These are phyloP conservation scores for Cygnus buccinator DNA, from an alignment of 2,113 vertebrate genomes.

Conservation along the genomic window DNA sequence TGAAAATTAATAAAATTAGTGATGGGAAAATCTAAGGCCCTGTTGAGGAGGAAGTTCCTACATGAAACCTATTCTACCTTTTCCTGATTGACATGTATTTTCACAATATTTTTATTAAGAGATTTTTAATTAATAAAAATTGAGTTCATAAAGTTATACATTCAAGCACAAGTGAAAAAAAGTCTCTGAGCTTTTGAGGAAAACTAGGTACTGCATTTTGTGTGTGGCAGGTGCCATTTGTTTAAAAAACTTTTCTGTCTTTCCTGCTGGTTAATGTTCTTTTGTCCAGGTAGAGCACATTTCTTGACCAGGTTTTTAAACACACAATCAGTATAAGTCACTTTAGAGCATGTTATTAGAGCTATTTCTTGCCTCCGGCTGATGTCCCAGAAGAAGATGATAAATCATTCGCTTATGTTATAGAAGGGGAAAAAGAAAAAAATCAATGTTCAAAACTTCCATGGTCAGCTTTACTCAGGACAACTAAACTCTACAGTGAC, in stretches of 20 bases:
- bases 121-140: neutral
- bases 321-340: neutral
- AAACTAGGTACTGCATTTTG: fast-evolving
- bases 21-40: neutral
- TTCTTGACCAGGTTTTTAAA: neutral
- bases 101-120: neutral
- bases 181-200: neutral
- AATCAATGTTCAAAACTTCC: conserved; percentile 41
- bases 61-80: neutral
- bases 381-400: conserved; percentile 21
- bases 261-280: neutral
- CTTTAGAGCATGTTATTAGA: neutral
- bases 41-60: neutral
- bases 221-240: neutral
- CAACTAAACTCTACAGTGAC: conserved; percentile 1
- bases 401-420: conserved; percentile 7
- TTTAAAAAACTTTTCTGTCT: neutral
- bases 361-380: neutral
- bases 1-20: neutral
- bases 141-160: fast-evolving
- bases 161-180: neutral
- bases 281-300: neutral
- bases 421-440: neutral
- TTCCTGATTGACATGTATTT: neutral
- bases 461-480: conserved; percentile 54